phyloP scores from a whole-genome alignment of 1,140 invertebrate genomes.

The Bradysia coprophila region DNA sequence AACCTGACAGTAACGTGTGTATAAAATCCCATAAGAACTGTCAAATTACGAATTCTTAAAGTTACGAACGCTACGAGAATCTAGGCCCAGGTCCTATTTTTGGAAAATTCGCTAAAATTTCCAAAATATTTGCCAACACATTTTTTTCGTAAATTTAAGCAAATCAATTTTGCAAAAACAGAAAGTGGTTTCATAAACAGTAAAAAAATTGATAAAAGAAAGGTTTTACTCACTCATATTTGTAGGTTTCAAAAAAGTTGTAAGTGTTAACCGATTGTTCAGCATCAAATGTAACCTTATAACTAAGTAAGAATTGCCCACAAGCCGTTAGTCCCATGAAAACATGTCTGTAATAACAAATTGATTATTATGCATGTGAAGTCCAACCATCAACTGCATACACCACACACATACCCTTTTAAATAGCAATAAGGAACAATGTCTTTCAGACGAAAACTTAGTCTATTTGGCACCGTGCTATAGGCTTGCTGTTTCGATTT shows the following conservation, averaged over 20 bases:
- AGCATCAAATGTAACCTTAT: constrained; percentile 43
- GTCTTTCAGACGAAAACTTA: constrained; percentile 37
- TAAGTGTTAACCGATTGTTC: constrained; percentile 15
- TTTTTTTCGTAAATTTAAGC: too few species aligned
- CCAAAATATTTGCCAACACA: too few species aligned
- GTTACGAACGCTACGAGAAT: too few species aligned
- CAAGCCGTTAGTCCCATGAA: constrained; percentile 87
- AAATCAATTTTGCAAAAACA: too few species aligned
- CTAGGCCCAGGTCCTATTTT: too few species aligned
- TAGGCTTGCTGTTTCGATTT: constrained; percentile 26
- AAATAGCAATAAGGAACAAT: constrained; percentile 26
- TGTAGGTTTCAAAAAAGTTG: constrained; percentile 20
- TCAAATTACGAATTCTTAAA: too few species aligned
- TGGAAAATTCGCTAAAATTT: too few species aligned
- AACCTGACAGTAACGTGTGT: too few species aligned
- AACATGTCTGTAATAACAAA: constrained; percentile 42
- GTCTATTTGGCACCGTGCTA: constrained; percentile 36
- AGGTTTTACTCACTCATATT: constrained; percentile 22
- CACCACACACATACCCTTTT: constrained; percentile 16
- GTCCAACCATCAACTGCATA: not conserved
- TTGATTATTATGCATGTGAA: constrained; percentile 5
- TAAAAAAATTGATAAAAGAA: too few species aligned
- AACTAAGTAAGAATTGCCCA: constrained; percentile 80
- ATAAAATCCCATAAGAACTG: too few species aligned
- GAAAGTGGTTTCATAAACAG: too few species aligned